Conservation (phyloP, 2,888 invertebrate species). For the Galerucella calmariensis region DNA sequence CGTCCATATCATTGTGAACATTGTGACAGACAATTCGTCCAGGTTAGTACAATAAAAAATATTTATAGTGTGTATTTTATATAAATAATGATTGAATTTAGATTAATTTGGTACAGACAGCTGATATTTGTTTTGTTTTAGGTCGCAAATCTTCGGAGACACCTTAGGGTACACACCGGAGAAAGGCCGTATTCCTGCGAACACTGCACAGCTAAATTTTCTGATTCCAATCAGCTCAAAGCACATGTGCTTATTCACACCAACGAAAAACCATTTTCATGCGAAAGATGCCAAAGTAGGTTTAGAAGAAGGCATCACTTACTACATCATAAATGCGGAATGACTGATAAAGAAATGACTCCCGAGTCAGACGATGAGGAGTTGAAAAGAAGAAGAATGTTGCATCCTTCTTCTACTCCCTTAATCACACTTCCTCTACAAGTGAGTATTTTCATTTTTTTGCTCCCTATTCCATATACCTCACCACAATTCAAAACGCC, state of each 20-base stretch:
- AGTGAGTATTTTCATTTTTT: slow-evolving; percentile 22
- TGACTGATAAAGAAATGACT: slow-evolving; percentile 55
- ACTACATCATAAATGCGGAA: slow-evolving; percentile 84
- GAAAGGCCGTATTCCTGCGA: slow-evolving; percentile 91
- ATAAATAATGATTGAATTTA: too few species aligned
- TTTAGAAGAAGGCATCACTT: slow-evolving; percentile 89
- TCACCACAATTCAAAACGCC: too few species aligned
- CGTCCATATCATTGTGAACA: slow-evolving; percentile 92
- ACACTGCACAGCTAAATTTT: slow-evolving; percentile 86
- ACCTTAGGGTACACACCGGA: slow-evolving; percentile 90
- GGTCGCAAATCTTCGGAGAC: slow-evolving; percentile 89
- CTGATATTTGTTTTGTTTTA: slow-evolving; percentile 10
- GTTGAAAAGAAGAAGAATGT: slow-evolving; percentile 63
- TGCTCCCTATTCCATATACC: too few species aligned
- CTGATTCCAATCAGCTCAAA: slow-evolving; percentile 92
- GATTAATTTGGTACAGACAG: not conserved
- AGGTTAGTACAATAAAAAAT: slow-evolving; percentile 59
- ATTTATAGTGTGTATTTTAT: too few species aligned
- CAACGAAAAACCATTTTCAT: slow-evolving; percentile 89
- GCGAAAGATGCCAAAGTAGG: slow-evolving; percentile 79
- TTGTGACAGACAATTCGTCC: slow-evolving; percentile 92
- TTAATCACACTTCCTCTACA: slow-evolving; percentile 56
- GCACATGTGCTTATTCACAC: slow-evolving; percentile 90
- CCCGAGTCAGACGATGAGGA: slow-evolving; percentile 58
- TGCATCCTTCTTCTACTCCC: slow-evolving; percentile 66